Conservation (phyloP, 2,888 invertebrate species). For the Melanchra persicariae region DNA sequence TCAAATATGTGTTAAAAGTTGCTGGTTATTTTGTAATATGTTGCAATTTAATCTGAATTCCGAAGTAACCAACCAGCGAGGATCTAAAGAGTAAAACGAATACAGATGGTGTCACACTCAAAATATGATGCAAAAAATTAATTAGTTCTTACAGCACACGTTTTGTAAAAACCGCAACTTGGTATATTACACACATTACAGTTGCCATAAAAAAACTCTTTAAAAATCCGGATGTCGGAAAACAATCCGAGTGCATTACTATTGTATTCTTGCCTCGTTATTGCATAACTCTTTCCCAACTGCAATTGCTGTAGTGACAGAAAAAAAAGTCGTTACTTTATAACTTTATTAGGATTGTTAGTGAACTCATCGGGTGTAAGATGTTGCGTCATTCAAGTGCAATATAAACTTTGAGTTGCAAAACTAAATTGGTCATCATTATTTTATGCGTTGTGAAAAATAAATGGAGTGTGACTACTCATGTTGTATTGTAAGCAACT, state of each 20-base stretch:
- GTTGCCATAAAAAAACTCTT: conserved; percentile 20
- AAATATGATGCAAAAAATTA: neutral
- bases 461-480: conserved; percentile 5
- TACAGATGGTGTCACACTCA: conserved; percentile 2
- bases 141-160: neutral
- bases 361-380: conserved; percentile 26
- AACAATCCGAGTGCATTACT: conserved; percentile 35
- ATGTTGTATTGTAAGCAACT: conserved; percentile 5
- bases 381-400: conserved; percentile 39
- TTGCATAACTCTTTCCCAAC: conserved; percentile 51
- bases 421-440: conserved; percentile 32
- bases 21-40: neutral
- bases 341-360: conserved; percentile 34
- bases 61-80: neutral
- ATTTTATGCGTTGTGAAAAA: conserved; percentile 11
- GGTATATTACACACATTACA: conserved; percentile 19
- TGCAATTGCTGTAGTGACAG: conserved; percentile 40
- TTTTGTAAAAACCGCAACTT: conserved; percentile 10
- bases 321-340: conserved; percentile 21
- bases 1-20: neutral
- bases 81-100: neutral
- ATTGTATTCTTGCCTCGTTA: conserved; percentile 31
- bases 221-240: conserved; percentile 30
- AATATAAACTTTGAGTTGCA: conserved; percentile 22
- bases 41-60: neutral